Evolutionary conservation across 2,888 invertebrate species (phyloP).

Genomic region (Neuroscelio doddi): DNA sequence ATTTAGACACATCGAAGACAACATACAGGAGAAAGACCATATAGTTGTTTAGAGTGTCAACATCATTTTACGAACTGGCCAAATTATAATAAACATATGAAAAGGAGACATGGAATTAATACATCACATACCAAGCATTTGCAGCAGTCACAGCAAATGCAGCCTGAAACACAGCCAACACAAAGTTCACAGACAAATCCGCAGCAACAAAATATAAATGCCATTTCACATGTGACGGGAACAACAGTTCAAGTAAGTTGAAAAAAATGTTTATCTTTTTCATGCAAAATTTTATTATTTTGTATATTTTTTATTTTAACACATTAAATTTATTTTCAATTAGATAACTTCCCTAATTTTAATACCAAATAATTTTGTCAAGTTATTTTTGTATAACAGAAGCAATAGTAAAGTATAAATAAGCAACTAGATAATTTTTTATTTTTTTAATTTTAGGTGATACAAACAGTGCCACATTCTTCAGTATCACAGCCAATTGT

Average conservation of each 20-base stretch:
- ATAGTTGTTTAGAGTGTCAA: constrained; percentile 81
- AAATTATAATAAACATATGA: constrained; percentile 88
- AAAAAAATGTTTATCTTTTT: not conserved
- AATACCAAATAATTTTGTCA: no score
- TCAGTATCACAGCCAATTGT: constrained; percentile 64
- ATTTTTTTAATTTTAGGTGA: constrained; percentile 53
- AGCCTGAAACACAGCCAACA: constrained; percentile 49
- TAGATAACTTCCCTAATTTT: no score
- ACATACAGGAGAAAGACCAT: constrained; percentile 80
- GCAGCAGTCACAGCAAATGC: constrained; percentile 55
- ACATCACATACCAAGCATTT: constrained; percentile 72
- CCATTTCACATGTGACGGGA: constrained; percentile 44
- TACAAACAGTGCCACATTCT: constrained; percentile 62
- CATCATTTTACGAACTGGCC: constrained; percentile 88
- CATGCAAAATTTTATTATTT: no score
- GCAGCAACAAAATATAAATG: constrained; percentile 28
- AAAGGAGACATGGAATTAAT: constrained; percentile 80
- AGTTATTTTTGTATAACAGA: no score
- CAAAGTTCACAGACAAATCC: constrained; percentile 32
- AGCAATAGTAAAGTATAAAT: constrained; percentile 20
- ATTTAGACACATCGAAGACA: constrained; percentile 80
- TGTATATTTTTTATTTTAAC: no score
- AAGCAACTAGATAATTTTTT: constrained; percentile 28
- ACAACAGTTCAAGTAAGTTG: constrained; percentile 56
- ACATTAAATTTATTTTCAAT: no score